Base-by-base conservation (phyloP, 1,140 invertebrate genomes). In the Semibalanus balanoides region DNA sequence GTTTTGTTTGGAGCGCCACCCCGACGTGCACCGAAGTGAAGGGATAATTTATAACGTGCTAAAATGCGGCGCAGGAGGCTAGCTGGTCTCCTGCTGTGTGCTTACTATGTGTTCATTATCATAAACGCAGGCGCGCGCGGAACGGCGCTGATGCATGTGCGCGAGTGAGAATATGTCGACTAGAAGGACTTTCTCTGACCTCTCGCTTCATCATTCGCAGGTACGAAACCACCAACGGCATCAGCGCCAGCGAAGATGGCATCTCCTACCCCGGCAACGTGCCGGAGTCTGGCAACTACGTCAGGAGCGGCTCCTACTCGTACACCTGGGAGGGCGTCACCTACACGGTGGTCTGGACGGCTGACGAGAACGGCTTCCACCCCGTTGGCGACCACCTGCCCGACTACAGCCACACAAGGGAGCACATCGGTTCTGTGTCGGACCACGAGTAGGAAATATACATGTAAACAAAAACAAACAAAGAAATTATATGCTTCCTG, bases 291-390 rank as follows among this genome's bases (percentile, higher is more conserved):
- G 78, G 78, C 30, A 75, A 74, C 74, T 74, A 76, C 70, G 75
- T 76, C 19, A 64, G 75, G 25, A 80, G 78, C 25, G 43, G 75
- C 40, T 77, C 75, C 72, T 78, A 76, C 40, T 80, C 75, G 71
- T 77, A 77, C 40, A n/a, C 74, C 25, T 78, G 79, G 27, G 79
- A 80, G 31, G 80, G 80, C 27, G 78, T 78, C 22, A 79, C 73
- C 25, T 74, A 77, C 73, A 78, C 76, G 22, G 64, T 80, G 64
- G 78, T 73, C 43, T 81, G 78, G 77, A 78, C 73, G 25, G 80
- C 80, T 30, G 80, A 81, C 64, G 80, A 81, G 70, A 78, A 79
- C 74, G 80, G 80, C 74, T 80, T 79, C 77, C 74, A 76, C 11
- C 76, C 80, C 22, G 73, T 73, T 25, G 79, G 79, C 72, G 79